Percentiles rank a stretch among this genome's conserved stretches.
Conservation (phyloP, 2,888 invertebrate genomes). For the Cephus nigrinus region DNA sequence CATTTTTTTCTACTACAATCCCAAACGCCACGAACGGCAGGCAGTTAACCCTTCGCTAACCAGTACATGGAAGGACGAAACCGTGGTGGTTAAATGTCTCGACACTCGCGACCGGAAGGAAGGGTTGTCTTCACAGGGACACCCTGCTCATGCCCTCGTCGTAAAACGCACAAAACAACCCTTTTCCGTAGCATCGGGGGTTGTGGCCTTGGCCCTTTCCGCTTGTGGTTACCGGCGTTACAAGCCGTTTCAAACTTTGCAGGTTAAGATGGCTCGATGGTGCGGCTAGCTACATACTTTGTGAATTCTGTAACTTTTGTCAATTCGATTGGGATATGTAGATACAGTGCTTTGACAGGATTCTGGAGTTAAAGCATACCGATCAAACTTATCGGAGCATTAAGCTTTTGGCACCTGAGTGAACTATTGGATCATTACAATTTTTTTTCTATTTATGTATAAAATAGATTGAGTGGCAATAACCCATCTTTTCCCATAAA, state of each 20-base stretch:
- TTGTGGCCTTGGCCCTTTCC: slow-evolving; percentile 36
- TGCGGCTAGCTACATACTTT: background rate
- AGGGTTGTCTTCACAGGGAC: slow-evolving; percentile 41
- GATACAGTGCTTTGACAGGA: background rate
- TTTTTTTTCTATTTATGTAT: background rate
- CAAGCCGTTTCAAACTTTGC: slow-evolving; percentile 13
- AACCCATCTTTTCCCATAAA: background rate
- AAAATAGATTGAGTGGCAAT: background rate
- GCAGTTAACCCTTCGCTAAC: slow-evolving; percentile 48
- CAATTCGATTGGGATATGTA: background rate
- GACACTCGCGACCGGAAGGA: slow-evolving; percentile 42
- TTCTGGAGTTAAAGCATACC: background rate
- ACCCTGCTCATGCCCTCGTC: background rate
- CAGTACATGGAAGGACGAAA: slow-evolving; percentile 13
- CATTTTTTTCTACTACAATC: slow-evolving; percentile 35
- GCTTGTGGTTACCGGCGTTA: slow-evolving; percentile 17
- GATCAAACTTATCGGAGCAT: background rate
- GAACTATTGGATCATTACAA: background rate
- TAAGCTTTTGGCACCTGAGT: background rate
- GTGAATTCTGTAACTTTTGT: background rate
- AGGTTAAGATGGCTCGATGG: background rate
- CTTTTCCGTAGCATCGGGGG: slow-evolving; percentile 37
- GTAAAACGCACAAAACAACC: slow-evolving; percentile 51
- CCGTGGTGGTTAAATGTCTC: background rate
- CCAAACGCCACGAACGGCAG: slow-evolving; percentile 30